These are phyloP conservation scores for Bruchidius siliquastri DNA, from an alignment of 2,888 invertebrate genomes.

Conservation along the genomic window DNA sequence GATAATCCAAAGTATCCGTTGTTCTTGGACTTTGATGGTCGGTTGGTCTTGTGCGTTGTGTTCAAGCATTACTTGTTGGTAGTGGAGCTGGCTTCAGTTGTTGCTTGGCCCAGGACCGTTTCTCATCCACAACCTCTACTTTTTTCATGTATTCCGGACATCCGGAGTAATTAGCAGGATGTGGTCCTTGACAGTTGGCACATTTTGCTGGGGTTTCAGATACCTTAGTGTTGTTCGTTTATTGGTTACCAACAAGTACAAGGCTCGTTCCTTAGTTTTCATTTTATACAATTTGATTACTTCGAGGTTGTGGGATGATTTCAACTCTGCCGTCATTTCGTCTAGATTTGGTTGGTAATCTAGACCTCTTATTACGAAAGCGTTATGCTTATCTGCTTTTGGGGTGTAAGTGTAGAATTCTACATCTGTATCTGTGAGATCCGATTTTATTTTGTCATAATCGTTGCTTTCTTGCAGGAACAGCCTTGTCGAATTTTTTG, in stretches of 20 bases:
- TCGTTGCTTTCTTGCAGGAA: not conserved
- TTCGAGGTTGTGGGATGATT: no score
- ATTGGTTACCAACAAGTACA: no score
- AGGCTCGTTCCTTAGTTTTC: no score
- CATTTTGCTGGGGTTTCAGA: slow-evolving; percentile 27
- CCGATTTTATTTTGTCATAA: not conserved
- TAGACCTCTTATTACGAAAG: slow-evolving; percentile 13
- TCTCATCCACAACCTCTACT: not conserved
- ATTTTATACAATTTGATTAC: no score
- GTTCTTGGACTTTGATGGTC: no score
- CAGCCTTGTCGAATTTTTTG: not conserved
- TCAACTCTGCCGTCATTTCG: no score
- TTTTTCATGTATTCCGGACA: slow-evolving; percentile 20
- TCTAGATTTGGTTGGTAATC: no score
- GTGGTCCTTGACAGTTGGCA: slow-evolving; percentile 27
- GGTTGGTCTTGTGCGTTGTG: not conserved
- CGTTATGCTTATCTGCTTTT: slow-evolving; percentile 8
- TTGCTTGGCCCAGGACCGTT: not conserved
- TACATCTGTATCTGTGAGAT: not conserved
- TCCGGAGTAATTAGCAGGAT: slow-evolving; percentile 28
- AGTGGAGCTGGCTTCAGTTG: not conserved
- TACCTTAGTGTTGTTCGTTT: slow-evolving; percentile 2
- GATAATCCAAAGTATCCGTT: no score
- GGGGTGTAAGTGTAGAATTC: slow-evolving; percentile 3
- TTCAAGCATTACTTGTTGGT: not conserved